phyloP scores from a whole-genome alignment of 2,888 invertebrate genomes.

The Brenthis daphne region DNA sequence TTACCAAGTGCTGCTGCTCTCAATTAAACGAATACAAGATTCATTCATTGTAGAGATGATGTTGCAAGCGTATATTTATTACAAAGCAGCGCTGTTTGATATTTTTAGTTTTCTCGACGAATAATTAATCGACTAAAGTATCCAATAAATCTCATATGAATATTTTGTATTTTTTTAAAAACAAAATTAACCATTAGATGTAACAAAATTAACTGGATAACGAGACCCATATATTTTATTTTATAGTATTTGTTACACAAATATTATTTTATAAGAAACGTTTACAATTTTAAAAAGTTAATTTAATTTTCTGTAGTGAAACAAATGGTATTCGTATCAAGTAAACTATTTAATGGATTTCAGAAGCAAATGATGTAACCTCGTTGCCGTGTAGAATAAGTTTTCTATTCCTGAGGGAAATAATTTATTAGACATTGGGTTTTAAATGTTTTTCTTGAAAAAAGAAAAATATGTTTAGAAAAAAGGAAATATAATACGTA shows the following conservation, averaged over 20 bases:
- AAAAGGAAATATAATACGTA: no score
- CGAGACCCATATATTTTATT: no score
- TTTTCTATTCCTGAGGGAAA: slow-evolving; percentile 29
- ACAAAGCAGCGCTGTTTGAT: not conserved
- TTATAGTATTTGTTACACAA: no score
- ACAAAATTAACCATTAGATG: no score
- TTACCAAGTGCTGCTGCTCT: not conserved
- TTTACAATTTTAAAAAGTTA: no score
- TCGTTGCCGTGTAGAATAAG: slow-evolving; percentile 11
- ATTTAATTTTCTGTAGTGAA: not conserved
- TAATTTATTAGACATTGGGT: slow-evolving; percentile 19
- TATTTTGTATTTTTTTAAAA: no score
- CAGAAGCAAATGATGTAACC: slow-evolving; percentile 20
- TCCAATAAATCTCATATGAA: no score
- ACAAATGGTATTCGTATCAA: slow-evolving; percentile 4
- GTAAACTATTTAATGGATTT: slow-evolving; percentile 15
- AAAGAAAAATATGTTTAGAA: not conserved
- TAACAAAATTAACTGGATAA: no score
- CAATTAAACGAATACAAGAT: slow-evolving; percentile 16
- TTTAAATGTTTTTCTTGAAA: slow-evolving; percentile 11
- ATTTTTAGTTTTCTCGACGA: not conserved
- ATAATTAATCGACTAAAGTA: not conserved
- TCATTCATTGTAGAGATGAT: not conserved
- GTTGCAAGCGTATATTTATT: not conserved
- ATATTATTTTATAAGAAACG: no score